Evolutionary conservation across 2,113 vertebrate genomes (phyloP).

Genomic region (Rostratula benghalensis): DNA sequence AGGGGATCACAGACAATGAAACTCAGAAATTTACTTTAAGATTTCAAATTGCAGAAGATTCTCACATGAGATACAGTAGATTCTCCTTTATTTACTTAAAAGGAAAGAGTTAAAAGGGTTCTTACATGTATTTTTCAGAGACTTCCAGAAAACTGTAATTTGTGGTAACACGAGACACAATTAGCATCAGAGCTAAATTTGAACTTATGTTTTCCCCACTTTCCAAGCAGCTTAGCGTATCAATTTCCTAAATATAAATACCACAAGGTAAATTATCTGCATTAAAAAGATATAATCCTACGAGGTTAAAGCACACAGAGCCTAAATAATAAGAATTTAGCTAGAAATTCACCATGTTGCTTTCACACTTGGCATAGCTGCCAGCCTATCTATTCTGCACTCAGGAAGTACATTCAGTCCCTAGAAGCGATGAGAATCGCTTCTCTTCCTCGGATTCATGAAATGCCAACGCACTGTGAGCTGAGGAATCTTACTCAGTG

Average conservation of each 20-base stretch:
- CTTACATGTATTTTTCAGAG: neutral
- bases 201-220: neutral
- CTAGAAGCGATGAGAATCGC: neutral
- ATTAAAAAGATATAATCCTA: neutral
- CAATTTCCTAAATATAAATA: neutral
- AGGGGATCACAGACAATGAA: neutral
- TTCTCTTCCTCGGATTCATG: neutral
- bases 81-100: neutral
- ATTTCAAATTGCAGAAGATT: neutral
- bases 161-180: neutral
- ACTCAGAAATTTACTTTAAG: neutral
- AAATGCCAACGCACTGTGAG: neutral
- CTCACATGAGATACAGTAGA: neutral
- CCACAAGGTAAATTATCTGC: neutral
- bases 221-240: neutral
- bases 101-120: neutral
- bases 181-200: neutral
- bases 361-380: neutral
- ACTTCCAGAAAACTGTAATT: neutral
- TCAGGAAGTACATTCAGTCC: conserved; percentile 8
- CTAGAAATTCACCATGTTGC: neutral
- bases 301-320: neutral
- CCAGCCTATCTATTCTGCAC: neutral
- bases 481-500: neutral
- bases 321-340: neutral